These are phyloP conservation scores for Ursus arctos DNA, from an alignment of 2,113 vertebrate species.

Conservation along the genomic window DNA sequence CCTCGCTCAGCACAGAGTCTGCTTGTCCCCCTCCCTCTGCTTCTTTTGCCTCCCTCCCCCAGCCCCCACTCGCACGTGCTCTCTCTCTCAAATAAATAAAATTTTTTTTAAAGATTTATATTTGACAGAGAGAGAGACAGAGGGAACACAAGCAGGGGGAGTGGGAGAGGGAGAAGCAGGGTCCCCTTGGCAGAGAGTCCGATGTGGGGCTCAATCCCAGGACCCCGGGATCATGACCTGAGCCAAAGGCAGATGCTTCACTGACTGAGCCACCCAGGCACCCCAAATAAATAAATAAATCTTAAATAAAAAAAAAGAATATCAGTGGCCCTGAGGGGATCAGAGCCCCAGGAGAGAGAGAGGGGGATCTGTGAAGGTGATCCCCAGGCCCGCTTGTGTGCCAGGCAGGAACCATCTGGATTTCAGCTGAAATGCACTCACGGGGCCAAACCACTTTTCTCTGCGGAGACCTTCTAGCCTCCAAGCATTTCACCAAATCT, in stretches of 20 bases:
- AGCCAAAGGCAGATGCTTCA: no score
- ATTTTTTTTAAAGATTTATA: no score
- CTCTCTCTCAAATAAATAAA: neutral
- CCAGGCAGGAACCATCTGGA: neutral
- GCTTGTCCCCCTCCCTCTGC: neutral
- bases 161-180: no score
- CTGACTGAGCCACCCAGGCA: no score
- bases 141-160: no score
- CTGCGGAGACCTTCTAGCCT: neutral
- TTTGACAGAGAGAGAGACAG: no score
- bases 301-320: neutral
- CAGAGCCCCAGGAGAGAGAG: neutral
- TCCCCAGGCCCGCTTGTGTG: neutral
- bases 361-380: neutral
- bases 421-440: accelerated
- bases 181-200: no score
- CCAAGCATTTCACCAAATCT: neutral
- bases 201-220: no score
- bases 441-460: neutral
- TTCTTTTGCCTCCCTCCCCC: neutral
- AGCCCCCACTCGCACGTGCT: neutral
- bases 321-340: neutral
- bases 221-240: no score
- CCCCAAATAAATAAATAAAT: neutral
- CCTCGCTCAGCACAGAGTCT: neutral